Conservation (phyloP, 2,797 vertebrate species). For the Artibeus jamaicensis region DNA sequence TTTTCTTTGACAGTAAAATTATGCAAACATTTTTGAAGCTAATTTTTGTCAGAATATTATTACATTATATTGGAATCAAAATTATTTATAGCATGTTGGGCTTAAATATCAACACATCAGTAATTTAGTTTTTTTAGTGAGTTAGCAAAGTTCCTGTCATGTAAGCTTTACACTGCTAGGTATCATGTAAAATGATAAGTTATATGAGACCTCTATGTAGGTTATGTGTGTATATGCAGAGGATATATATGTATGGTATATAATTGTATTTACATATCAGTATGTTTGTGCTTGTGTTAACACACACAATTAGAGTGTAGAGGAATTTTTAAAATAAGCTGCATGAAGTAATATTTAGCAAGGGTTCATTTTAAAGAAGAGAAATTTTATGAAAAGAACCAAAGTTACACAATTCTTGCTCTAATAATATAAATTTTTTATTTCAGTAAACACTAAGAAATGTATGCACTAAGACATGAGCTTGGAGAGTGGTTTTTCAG, state of each 20-base stretch:
- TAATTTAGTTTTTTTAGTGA: neutral
- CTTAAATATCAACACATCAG: neutral
- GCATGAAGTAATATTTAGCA: neutral
- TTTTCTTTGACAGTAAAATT: neutral
- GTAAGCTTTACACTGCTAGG: neutral
- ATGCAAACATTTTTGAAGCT: neutral
- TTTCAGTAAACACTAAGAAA: neutral
- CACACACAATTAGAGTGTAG: neutral
- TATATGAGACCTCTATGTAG: neutral
- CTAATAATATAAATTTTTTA: neutral
- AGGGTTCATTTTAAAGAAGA: neutral
- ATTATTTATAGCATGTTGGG: neutral
- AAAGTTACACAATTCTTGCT: neutral
- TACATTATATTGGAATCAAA: neutral
- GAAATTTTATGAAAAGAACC: neutral
- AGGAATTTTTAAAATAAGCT: neutral
- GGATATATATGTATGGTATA: neutral
- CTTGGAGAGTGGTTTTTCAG: neutral
- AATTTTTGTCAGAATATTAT: neutral
- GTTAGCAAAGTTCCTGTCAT: neutral
- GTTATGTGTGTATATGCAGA: neutral
- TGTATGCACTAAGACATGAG: neutral
- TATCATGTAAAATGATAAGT: neutral
- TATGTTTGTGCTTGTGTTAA: neutral
- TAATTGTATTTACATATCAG: neutral